phyloP scores from a whole-genome alignment of 2,888 invertebrate species.

The Oscheius sp. region DNA sequence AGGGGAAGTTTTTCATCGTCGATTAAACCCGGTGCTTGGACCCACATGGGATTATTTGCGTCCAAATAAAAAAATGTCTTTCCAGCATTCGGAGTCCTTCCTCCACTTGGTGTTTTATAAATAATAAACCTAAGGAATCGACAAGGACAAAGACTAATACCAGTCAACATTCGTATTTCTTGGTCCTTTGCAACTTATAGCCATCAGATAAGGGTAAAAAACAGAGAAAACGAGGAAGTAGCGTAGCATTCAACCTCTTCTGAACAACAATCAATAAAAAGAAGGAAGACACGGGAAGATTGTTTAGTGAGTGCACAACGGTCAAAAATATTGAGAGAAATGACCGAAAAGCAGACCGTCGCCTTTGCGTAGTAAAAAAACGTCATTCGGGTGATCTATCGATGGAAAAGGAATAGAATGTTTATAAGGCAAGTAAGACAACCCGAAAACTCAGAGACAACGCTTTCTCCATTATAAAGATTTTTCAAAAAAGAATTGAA shows the following conservation, averaged over 20 bases:
- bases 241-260: too few species aligned
- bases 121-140: constrained; percentile 54
- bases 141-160: neutral
- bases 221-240: too few species aligned
- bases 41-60: constrained; percentile 39
- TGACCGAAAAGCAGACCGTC: too few species aligned
- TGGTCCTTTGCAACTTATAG: constrained; percentile 22
- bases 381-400: too few species aligned
- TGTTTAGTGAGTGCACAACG: too few species aligned
- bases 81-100: constrained; percentile 31
- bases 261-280: too few species aligned
- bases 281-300: too few species aligned
- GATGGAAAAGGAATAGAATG: too few species aligned
- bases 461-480: neutral
- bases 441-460: constrained; percentile 5
- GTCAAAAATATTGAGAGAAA: too few species aligned
- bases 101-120: constrained; percentile 55
- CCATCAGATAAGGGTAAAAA: too few species aligned
- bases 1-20: constrained; percentile 39
- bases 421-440: constrained; percentile 14
- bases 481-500: neutral
- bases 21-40: constrained; percentile 28
- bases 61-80: constrained; percentile 53
- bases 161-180: constrained; percentile 21
- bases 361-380: too few species aligned